Percentiles rank a stretch among this genome's conserved stretches.
Evolutionary conservation across 2,797 vertebrate genomes (phyloP).

Genomic region (Sebastes cheni): DNA sequence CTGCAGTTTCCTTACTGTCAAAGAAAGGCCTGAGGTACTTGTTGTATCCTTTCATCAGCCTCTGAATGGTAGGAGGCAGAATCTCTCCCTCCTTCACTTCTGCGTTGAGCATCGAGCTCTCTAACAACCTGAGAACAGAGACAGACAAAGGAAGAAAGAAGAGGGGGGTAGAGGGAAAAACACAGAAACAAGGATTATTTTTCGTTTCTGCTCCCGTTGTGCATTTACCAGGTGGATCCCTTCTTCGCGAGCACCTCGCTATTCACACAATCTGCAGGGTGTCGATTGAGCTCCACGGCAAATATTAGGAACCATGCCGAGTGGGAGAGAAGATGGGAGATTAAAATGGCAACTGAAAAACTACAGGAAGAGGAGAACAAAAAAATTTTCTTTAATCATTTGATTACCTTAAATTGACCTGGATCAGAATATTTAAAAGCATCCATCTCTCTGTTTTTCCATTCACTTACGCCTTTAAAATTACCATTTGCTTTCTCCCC

Average conservation of each 20-base stretch:
- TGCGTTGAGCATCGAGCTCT: conserved; percentile 76
- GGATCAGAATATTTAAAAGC: conserved; percentile 31
- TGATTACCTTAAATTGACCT: conserved; percentile 41
- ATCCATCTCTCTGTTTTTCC: conserved; percentile 1
- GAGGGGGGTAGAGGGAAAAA: conserved; percentile 3
- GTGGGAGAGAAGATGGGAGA: conserved; percentile 27
- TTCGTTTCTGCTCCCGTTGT: not conserved
- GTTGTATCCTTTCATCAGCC: conserved; percentile 95
- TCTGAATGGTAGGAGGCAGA: conserved; percentile 92
- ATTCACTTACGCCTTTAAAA: conserved; percentile 6
- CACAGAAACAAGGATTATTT: conserved; percentile 16
- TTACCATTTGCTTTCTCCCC: not conserved
- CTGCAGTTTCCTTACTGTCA: conserved; percentile 85
- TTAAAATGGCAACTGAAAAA: conserved; percentile 34
- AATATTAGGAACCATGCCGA: conserved; percentile 12
- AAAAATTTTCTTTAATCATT: conserved; percentile 27
- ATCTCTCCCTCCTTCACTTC: conserved; percentile 87
- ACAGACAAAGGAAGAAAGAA: not conserved
- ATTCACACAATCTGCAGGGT: conserved; percentile 6
- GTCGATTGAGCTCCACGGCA: not conserved
- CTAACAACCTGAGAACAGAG: conserved; percentile 79
- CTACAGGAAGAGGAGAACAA: not conserved
- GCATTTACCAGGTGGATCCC: conserved; percentile 33
- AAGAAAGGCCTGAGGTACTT: conserved; percentile 95
- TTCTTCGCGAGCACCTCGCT: not conserved